Conservation (phyloP, 64 coral and sea anemone species). For the Astreopora myriophthalma region DNA sequence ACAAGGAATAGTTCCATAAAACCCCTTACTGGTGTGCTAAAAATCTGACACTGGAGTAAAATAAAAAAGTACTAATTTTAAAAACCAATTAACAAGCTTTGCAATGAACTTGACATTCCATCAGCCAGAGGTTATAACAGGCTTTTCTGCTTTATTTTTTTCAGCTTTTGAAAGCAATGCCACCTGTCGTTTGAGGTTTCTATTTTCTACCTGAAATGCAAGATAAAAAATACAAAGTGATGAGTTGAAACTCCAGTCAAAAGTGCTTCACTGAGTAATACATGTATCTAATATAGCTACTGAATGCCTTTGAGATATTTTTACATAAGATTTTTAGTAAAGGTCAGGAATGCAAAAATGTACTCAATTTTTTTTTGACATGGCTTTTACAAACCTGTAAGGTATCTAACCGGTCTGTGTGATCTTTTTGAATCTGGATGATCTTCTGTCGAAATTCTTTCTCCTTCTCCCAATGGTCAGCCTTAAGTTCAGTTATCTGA, state of each 20-base stretch:
- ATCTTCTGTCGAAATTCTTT: slow-evolving; percentile 76
- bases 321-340: too few species aligned
- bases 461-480: slow-evolving; percentile 81
- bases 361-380: neutral
- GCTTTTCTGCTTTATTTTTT: neutral
- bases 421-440: slow-evolving; percentile 56
- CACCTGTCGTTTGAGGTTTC: slow-evolving; percentile 49
- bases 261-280: too few species aligned
- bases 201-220: slow-evolving; percentile 37
- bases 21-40: neutral
- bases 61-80: neutral
- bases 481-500: slow-evolving; percentile 77
- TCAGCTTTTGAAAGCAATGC: slow-evolving; percentile 14
- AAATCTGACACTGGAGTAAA: neutral
- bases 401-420: slow-evolving; percentile 45
- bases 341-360: neutral
- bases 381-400: slow-evolving; percentile 53
- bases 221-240: neutral
- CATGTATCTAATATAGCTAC: too few species aligned
- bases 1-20: neutral
- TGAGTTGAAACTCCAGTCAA: too few species aligned
- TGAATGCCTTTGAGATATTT: too few species aligned
- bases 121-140: neutral
- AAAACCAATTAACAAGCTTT: neutral
- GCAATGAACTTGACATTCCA: neutral